These are phyloP conservation scores for Erebia aethiops DNA, from an alignment of 2,888 invertebrate species.

Conservation along the genomic window DNA sequence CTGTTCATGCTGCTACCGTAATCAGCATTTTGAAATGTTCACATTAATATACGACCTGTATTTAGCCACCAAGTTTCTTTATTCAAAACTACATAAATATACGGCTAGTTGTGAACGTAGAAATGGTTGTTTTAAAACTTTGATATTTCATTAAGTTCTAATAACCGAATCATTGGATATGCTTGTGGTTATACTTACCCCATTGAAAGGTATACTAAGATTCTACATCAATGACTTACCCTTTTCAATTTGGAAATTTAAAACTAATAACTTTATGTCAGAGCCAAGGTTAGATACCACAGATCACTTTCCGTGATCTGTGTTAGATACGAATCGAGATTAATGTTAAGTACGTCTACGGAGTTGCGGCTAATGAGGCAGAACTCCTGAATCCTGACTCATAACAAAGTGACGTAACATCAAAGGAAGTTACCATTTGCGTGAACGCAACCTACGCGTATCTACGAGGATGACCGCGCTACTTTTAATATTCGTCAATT, in stretches of 20 bases:
- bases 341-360: slow-evolving; percentile 49
- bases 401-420: slow-evolving; percentile 68
- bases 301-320: too few relatives aligned
- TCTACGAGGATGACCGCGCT: slow-evolving; percentile 52
- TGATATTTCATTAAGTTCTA: slow-evolving; percentile 36
- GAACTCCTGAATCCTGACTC: slow-evolving; percentile 64
- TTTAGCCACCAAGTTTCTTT: slow-evolving; percentile 19
- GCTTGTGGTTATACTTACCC: not conserved
- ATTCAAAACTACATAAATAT: slow-evolving; percentile 13
- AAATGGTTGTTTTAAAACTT: not conserved
- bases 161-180: slow-evolving; percentile 1
- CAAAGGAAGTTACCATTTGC: slow-evolving; percentile 75
- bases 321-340: slow-evolving; percentile 49
- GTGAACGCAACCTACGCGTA: slow-evolving; percentile 67
- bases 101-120: slow-evolving; percentile 22
- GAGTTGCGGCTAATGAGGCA: slow-evolving; percentile 59
- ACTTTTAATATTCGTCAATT: slow-evolving; percentile 3
- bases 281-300: slow-evolving; percentile 60
- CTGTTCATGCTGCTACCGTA: slow-evolving; percentile 53
- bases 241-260: not conserved
- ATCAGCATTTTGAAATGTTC: slow-evolving; percentile 33
- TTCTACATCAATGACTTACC: too few relatives aligned
- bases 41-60: slow-evolving; percentile 33
- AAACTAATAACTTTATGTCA: slow-evolving; percentile 8
- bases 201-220: too few relatives aligned